Conservation (phyloP, 2,888 invertebrate genomes). For the Lepidochitona cinerea region DNA sequence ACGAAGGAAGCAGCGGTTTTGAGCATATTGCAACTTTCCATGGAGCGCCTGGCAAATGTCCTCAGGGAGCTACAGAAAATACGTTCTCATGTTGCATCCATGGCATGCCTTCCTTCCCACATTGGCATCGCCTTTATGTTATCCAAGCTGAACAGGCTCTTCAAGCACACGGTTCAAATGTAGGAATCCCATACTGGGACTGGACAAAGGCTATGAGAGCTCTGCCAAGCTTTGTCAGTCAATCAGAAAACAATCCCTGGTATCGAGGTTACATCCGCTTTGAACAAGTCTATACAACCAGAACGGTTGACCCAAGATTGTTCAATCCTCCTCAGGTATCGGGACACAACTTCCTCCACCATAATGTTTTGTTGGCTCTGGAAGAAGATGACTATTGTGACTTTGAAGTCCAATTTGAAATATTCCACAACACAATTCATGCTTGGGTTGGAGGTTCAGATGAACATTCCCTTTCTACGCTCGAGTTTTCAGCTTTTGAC, state of each 20-base stretch:
- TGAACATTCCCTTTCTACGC: conserved; percentile 10
- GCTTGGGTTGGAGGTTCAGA: conserved; percentile 15
- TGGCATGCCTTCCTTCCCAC: conserved; percentile 38
- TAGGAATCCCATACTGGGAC: conserved; percentile 19
- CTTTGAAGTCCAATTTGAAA: conserved; percentile 17
- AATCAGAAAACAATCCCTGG: conserved; percentile 19
- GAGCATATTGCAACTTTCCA: conserved; percentile 23
- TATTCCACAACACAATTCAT: conserved; percentile 19
- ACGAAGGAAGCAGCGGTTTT: conserved; percentile 24
- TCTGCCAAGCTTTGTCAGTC: conserved; percentile 15
- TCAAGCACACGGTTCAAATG: neutral
- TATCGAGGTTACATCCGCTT: conserved; percentile 9
- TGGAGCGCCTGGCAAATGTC: conserved; percentile 30
- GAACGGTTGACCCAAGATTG: conserved; percentile 6
- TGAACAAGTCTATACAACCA: conserved; percentile 3
- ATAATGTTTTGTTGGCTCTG: conserved; percentile 7
- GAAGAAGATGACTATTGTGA: conserved; percentile 17
- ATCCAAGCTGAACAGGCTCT: conserved; percentile 13
- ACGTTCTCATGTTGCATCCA: conserved; percentile 33
- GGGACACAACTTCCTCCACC: conserved; percentile 7
- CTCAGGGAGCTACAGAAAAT: neutral
- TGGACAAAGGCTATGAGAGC: conserved; percentile 5
- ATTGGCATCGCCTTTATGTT: conserved; percentile 36
- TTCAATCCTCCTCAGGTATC: conserved; percentile 7
- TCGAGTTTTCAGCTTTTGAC: conserved; percentile 15